Evolutionary conservation across 2,797 vertebrate genomes (phyloP), one percentile per base, ranked within the genome.

Genomic region (Mergus octosetaceus): DNA sequence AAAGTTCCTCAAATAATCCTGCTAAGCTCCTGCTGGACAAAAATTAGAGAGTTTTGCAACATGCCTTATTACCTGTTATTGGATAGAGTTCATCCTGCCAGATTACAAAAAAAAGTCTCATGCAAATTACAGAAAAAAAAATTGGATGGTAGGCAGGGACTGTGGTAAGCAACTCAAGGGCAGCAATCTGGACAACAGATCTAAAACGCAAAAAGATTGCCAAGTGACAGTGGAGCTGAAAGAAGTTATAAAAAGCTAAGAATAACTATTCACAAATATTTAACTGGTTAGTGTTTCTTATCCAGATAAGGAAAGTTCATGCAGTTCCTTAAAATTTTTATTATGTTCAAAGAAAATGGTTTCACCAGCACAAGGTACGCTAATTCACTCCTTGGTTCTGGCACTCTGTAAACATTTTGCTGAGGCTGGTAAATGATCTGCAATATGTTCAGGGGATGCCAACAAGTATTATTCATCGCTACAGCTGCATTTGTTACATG

Each of bases 401-500:
- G 47, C 41, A 2, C 47, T 14, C 51, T 3, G 82, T 36, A 72
- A 58, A 87, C 60, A 95, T 85, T 97, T 95, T 77, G 58, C 81
- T 94, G 85, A 97, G 89, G 90, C 78, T 30, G 90, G 81, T 92
- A 94, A 97, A 89, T 58, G 92, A 84, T 91, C 60, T 90, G 76
- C 73, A 91, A 38, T n/a, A 70, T 78, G 72, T 78, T 93, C 89
- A 78, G 56, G 17, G 87, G 84, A 89, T 58, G 87, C 92, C 79
- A 91, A 32, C 45, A 95, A 94, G 61, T 8, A 49, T 89, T 51
- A 76, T 91, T 89, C 30, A 53, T 79, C 16, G 11, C 38, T 92
- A 38, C 34, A 77, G 20, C 43, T 90, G 57, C 94, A 53, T 69
- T 94, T 43, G 24, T 83, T 84, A 62, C 28, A 87, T 32, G 85